A percentile compares a stretch with the other conserved stretches of the same genome.
phyloP scores from a whole-genome alignment of 2,888 invertebrate genomes.

The Dryomyza anilis region DNA sequence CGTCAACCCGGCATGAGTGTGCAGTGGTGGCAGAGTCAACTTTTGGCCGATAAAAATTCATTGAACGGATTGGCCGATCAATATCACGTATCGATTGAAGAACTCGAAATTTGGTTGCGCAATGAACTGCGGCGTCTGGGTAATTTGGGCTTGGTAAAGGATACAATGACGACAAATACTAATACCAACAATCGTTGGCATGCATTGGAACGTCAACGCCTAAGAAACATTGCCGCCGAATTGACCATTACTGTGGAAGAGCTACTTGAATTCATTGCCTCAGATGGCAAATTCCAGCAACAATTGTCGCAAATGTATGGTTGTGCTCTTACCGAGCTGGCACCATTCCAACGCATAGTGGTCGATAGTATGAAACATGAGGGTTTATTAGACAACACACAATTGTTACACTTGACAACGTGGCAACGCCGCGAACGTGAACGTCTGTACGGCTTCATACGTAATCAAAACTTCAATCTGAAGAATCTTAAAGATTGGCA shows the following conservation, averaged over 20 bases:
- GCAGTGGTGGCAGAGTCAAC: slow-evolving; percentile 42
- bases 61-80: slow-evolving; percentile 41
- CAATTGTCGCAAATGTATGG: slow-evolving; percentile 47
- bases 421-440: slow-evolving; percentile 56
- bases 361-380: slow-evolving; percentile 44
- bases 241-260: slow-evolving; percentile 51
- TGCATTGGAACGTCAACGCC: slow-evolving; percentile 47
- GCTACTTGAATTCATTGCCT: slow-evolving; percentile 46
- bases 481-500: slow-evolving; percentile 51
- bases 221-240: slow-evolving; percentile 48
- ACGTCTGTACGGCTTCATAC: slow-evolving; percentile 53
- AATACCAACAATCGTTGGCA: slow-evolving; percentile 43
- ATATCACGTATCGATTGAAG: slow-evolving; percentile 47
- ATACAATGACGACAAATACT: background rate
- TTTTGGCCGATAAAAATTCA: slow-evolving; percentile 39
- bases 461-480: slow-evolving; percentile 49
- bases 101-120: slow-evolving; percentile 48
- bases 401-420: slow-evolving; percentile 41
- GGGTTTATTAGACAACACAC: slow-evolving; percentile 46
- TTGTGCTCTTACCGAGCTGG: slow-evolving; percentile 42
- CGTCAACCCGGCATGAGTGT: slow-evolving; percentile 42
- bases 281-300: slow-evolving; percentile 46
- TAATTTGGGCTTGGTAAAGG: slow-evolving; percentile 45
- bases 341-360: slow-evolving; percentile 46
- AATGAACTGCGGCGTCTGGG: slow-evolving; percentile 48